Conservation (phyloP, 2,113 vertebrate genomes). For the Peromyscus californicus region DNA sequence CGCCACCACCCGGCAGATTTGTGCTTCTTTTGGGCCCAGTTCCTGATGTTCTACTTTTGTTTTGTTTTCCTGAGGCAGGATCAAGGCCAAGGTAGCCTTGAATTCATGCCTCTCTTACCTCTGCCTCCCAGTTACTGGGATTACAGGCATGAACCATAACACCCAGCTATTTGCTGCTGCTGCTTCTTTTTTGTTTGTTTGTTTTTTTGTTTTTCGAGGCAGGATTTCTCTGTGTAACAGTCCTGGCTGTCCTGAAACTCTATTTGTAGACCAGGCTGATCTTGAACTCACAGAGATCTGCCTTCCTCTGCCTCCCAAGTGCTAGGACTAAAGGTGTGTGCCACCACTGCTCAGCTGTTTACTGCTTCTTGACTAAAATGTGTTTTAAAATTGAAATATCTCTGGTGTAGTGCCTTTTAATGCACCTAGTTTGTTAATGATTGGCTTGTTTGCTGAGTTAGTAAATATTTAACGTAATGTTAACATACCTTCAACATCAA, state of each 20-base stretch:
- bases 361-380: not conserved
- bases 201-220: too few species aligned
- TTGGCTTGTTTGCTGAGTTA: slow-evolving; percentile 31
- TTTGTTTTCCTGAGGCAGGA: not conserved
- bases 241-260: too few species aligned
- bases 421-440: not conserved
- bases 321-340: not conserved
- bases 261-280: too few species aligned
- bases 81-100: not conserved
- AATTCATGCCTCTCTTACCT: not conserved
- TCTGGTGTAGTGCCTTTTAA: not conserved
- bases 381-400: slow-evolving; percentile 59
- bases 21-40: not conserved
- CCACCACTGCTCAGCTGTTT: not conserved
- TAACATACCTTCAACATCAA: not conserved
- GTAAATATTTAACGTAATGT: slow-evolving; percentile 7
- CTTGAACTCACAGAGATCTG: not conserved
- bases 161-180: not conserved
- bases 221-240: too few species aligned
- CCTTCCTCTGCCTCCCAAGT: not conserved
- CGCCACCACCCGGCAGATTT: not conserved
- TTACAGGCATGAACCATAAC: not conserved
- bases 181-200: too few species aligned
- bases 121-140: too few species aligned
- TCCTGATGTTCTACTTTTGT: too few species aligned